phyloP scores from a whole-genome alignment of 2,888 invertebrate species.

The Didymodactylos carnosus region DNA sequence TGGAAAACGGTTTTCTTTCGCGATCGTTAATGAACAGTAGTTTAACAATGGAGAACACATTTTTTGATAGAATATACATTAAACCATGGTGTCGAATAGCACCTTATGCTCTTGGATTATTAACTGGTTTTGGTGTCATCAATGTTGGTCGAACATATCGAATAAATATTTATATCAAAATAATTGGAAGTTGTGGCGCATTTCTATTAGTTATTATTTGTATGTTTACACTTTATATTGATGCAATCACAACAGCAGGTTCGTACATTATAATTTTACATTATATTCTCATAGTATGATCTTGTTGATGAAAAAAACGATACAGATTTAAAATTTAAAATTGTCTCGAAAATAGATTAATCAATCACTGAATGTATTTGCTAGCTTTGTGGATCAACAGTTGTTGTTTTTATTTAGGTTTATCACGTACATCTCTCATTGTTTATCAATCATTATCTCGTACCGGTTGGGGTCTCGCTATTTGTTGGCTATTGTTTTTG shows the following conservation, averaged over 20 bases:
- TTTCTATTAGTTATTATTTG: background rate
- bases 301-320: too few relatives aligned
- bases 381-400: too few relatives aligned
- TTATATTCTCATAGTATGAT: too few relatives aligned
- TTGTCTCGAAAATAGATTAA: too few relatives aligned
- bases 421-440: background rate
- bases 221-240: background rate
- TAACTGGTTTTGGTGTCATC: background rate
- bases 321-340: too few relatives aligned
- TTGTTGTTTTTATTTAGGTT: too few relatives aligned
- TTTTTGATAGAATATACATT: conserved; percentile 2
- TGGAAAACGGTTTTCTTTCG: too few relatives aligned
- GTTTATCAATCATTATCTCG: background rate
- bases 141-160: background rate
- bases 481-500: background rate
- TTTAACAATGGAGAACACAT: too few relatives aligned
- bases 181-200: background rate
- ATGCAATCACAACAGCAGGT: background rate
- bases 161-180: background rate
- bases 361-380: too few relatives aligned
- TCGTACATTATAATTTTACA: too few relatives aligned
- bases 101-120: background rate
- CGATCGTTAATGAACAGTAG: too few relatives aligned
- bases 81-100: conserved; percentile 4
- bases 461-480: background rate